These are phyloP conservation scores for Stratiomys singularior DNA, from an alignment of 2,888 invertebrate species.

Conservation along the genomic window DNA sequence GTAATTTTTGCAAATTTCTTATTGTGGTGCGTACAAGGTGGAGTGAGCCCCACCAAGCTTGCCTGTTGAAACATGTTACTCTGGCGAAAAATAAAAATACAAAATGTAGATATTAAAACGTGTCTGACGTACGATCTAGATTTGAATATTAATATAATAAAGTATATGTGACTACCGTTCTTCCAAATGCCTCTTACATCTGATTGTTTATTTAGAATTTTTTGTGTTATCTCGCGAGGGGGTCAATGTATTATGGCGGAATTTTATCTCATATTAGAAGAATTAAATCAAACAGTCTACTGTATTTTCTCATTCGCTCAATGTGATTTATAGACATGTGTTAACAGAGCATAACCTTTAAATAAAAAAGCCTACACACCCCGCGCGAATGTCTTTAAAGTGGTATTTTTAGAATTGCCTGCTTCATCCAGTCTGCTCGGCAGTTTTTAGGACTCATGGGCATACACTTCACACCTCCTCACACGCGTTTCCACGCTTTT, in stretches of 20 bases:
- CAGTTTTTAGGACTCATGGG: no score
- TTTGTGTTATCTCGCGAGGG: conserved; percentile 26
- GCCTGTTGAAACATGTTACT: conserved; percentile 39
- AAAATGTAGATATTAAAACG: not conserved
- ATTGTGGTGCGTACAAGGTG: no score
- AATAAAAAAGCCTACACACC: no score
- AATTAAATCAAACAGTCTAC: not conserved
- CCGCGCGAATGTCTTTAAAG: no score
- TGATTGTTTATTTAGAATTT: conserved; percentile 28
- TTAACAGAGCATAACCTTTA: no score
- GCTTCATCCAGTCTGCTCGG: no score
- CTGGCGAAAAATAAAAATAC: conserved; percentile 1
- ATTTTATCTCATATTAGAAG: conserved; percentile 15
- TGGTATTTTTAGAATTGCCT: no score
- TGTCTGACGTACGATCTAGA: conserved; percentile 33
- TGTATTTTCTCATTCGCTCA: no score
- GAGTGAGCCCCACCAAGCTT: not conserved
- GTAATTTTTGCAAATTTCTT: no score
- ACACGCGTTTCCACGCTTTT: no score
- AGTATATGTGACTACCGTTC: conserved; percentile 18
- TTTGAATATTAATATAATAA: conserved; percentile 31
- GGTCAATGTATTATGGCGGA: conserved; percentile 27
- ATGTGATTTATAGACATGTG: no score
- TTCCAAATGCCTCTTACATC: not conserved
- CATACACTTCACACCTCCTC: no score